Base-by-base conservation (phyloP, 2,888 invertebrate genomes). In the Meloe dianella region DNA sequence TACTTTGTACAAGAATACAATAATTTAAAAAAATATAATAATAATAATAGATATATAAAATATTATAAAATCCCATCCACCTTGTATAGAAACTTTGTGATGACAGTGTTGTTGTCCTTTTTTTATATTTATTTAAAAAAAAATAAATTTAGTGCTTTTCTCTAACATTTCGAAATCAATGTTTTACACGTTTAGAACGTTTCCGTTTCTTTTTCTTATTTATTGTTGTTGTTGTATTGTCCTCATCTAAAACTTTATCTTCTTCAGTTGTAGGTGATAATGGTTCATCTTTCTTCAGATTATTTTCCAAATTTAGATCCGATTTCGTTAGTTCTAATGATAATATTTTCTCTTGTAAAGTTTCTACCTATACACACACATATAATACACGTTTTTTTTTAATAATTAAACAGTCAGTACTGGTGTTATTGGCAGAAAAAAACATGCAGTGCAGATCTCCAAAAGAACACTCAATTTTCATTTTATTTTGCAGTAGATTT, bases 311-410 rank as follows among this genome's bases (percentile, higher is more conserved):
- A 64, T 75, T 69, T 47, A 72, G 57, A 22, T 79, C 76, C 9
- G 81, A 78, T 74, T 82, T 89, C 70, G 91, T 92, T 81, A 95
- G 85, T 85, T 95, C 95, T 84, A 95, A 85, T 66, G 95, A 94
- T 85, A 95, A 93, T 77, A 95, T 95, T 86, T 94, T 95, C 85
- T 95, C 94, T 85, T 93, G 92, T 71, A 94, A 91, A 70, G 95
- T 95, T 88, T 95, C 95, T 83, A 95, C 94, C 95, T 93, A 83
- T 32, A 14, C 57, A 35, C 14, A 61, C 30, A 61, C 30, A 47
- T 24, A 51, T 5, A 51, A 24, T 17, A 20, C 47, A 47, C 47
- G 10, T n/a, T n/a, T n/a, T n/a, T n/a, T 41, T 41, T 41, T n/a
- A 17, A 20, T 3, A 47, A 20, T 47, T 47, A 9, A 47, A 41